phyloP scores from a whole-genome alignment of 2,888 invertebrate species.

The Cephus pulcher region DNA sequence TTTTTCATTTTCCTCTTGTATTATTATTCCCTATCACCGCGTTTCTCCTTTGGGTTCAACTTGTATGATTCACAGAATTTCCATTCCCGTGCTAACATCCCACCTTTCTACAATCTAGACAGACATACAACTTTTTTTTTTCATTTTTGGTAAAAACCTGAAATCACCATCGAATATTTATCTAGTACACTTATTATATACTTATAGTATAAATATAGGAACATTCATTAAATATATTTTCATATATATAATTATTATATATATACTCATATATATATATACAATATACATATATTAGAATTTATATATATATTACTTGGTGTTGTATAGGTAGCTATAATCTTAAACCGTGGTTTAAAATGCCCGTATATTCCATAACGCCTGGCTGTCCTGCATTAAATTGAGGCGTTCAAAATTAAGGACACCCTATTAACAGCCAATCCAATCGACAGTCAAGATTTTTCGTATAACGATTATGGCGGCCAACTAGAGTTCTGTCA shows the following conservation, averaged over 20 bases:
- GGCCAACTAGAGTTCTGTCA: not conserved
- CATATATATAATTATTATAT: conserved; percentile 44
- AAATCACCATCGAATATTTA: conserved; percentile 64
- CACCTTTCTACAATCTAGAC: conserved; percentile 51
- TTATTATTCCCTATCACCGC: not conserved
- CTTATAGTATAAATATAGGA: conserved; percentile 66
- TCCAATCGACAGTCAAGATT: not conserved
- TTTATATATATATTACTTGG: conserved; percentile 54
- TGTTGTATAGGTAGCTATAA: conserved; percentile 59
- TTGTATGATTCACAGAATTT: conserved; percentile 8
- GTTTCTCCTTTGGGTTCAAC: conserved; percentile 6
- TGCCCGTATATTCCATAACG: conserved; percentile 59
- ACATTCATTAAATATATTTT: conserved; percentile 67
- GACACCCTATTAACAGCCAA: not conserved
- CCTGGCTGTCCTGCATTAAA: conserved; percentile 31
- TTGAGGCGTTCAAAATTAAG: not conserved
- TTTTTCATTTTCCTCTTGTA: conserved; percentile 27
- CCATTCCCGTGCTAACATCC: not conserved
- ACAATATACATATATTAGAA: conserved; percentile 41
- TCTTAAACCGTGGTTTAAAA: conserved; percentile 56
- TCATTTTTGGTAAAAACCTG: conserved; percentile 60
- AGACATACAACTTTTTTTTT: conserved; percentile 50
- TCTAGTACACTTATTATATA: conserved; percentile 62
- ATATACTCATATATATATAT: conserved; percentile 31
- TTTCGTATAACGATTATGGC: not conserved